Evolutionary conservation across 2,113 vertebrate genomes (phyloP).

Genomic region (Ceyx cyanopectus): DNA sequence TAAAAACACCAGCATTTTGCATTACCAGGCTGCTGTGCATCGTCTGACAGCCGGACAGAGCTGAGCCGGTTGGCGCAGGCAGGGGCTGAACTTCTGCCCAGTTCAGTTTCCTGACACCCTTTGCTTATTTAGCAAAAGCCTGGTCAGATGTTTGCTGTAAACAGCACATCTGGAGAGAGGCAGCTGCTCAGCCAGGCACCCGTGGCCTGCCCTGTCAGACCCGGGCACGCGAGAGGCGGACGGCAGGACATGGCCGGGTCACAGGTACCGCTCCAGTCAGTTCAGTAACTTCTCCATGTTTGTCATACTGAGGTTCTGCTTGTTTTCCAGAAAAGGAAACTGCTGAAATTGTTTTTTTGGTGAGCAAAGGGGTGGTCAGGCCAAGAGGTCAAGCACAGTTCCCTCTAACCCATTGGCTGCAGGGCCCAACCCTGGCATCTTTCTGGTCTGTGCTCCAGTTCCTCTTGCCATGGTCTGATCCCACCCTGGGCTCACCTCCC

Average conservation of each 20-base stretch:
- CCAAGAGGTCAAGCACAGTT: background rate
- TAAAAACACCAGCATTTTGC: background rate
- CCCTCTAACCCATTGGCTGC: background rate
- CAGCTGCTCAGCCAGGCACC: background rate
- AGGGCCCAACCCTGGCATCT: background rate
- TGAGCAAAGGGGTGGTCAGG: background rate
- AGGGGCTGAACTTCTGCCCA: background rate
- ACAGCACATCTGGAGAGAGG: background rate
- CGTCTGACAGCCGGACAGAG: background rate
- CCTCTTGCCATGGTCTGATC: background rate
- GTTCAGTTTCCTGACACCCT: background rate
- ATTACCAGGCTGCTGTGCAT: background rate
- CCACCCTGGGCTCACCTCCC: background rate
- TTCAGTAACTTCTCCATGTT: rapidly evolving
- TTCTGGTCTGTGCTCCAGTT: background rate
- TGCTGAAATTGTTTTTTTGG: background rate
- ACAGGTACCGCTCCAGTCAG: rapidly evolving
- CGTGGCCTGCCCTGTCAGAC: background rate
- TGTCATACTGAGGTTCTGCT: background rate
- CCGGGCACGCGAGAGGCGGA: background rate
- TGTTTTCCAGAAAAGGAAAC: background rate
- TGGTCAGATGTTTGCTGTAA: background rate
- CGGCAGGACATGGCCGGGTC: rapidly evolving
- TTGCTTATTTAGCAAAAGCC: background rate
- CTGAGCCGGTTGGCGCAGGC: background rate